A percentile compares a stretch with the other conserved stretches of the same genome.
Conservation (phyloP, 2,888 invertebrate genomes). For the Drosophila setosimentum region DNA sequence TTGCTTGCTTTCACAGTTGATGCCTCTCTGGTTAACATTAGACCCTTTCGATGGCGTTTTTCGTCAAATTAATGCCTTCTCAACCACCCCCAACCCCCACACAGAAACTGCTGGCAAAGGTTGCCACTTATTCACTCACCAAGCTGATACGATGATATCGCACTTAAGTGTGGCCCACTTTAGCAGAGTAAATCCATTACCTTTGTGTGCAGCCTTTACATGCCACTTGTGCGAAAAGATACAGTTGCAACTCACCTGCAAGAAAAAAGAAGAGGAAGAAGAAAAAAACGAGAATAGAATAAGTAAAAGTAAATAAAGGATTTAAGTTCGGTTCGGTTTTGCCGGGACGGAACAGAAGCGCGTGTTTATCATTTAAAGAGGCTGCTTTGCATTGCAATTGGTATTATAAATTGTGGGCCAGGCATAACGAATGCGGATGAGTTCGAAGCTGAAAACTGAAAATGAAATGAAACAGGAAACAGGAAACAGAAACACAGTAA, state of each 20-base stretch:
- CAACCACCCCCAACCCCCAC: no score
- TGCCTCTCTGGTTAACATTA: conserved; percentile 23
- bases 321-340: conserved; percentile 9
- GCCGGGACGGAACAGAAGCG: conserved; percentile 25
- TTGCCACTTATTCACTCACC: conserved; percentile 10
- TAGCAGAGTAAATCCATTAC: conserved; percentile 25
- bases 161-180: conserved; percentile 25
- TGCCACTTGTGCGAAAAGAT: conserved; percentile 8
- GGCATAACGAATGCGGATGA: conserved; percentile 52
- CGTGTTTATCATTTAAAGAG: conserved; percentile 72
- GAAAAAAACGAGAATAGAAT: background rate
- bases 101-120: no score
- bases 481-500: conserved; percentile 15
- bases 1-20: conserved; percentile 4
- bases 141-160: conserved; percentile 26
- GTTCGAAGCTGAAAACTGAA: background rate
- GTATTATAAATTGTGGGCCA: conserved; percentile 56
- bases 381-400: conserved; percentile 71
- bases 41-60: conserved; percentile 35
- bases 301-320: conserved; percentile 21
- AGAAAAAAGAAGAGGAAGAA: conserved; percentile 10
- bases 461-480: conserved; percentile 17
- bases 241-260: conserved; percentile 51
- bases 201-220: conserved; percentile 14
- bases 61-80: conserved; percentile 53